Evolutionary conservation across 2,888 invertebrate genomes (phyloP), one percentile per base, ranked within the genome.

Genomic region (Creontiades dilutus): DNA sequence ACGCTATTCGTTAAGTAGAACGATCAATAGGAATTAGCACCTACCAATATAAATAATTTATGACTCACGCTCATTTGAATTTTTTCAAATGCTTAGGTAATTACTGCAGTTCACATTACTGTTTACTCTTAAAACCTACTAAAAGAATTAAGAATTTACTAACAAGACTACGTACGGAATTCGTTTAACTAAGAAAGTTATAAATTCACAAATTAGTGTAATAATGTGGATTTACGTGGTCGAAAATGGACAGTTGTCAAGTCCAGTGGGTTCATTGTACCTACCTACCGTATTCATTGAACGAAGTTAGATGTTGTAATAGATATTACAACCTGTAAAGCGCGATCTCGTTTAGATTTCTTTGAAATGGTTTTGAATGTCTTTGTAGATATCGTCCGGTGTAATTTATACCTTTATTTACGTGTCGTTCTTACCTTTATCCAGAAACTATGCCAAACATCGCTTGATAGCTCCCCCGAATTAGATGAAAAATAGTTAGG

Each of bases 401-500:
- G 61, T 19, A 19, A 61, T 61, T 61, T 61, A n/a, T 61, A 61
- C 61, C 61, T 61, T 61, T 1, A n/a, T 61, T 61, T 61, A 61
- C 19, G 61, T 61, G 61, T 19, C 19, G 4, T 16, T 19, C 23
- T 61, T 19, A n/a, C n/a, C 48, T 48, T 81, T 48, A 61, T 61
- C 61, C n/a, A 61, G 12, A 4, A 13, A 81, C 19, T 81, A 81
- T 12, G 81, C 16, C 81, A n/a, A 81, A 61, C 57, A 61, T 61
- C 19, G 81, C 81, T 81, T 81, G 46, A 78, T 81, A 81, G 81
- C 81, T 81, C 81, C 81, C n/a, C 48, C 7, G 48, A 81, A 52
- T 48, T 81, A 81, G 81, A 81, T 81, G 7, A 48, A 52, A 47
- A 81, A 28, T 78, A 78, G 78, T 47, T 78, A 78, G 48, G 81